Evolutionary conservation across 1,140 invertebrate species (phyloP).

Genomic region (Neodiprion virginianus): DNA sequence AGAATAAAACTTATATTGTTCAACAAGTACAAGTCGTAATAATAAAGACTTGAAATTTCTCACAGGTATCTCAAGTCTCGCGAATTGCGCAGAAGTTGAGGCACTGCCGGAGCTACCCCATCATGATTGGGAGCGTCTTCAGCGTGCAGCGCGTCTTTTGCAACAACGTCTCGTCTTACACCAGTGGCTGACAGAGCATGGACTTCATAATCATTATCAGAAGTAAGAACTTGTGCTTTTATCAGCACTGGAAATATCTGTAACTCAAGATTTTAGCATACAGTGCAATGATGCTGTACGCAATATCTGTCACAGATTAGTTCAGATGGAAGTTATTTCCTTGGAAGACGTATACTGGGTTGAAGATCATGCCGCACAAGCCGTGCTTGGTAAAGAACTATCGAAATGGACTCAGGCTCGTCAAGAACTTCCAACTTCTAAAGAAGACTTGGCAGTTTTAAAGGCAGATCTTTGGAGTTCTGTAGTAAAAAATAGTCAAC

Average conservation of each 20-base stretch:
- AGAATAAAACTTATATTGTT: background rate
- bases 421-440: constrained; percentile 79
- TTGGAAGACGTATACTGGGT: constrained; percentile 89
- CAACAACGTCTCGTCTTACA: constrained; percentile 82
- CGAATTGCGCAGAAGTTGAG: constrained; percentile 74
- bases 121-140: constrained; percentile 80
- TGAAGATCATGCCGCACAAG: constrained; percentile 77
- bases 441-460: constrained; percentile 75
- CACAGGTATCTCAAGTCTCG: constrained; percentile 81
- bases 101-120: constrained; percentile 77
- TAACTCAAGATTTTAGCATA: background rate
- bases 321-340: constrained; percentile 81
- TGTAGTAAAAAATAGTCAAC: constrained; percentile 85
- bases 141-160: constrained; percentile 75
- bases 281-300: too few species aligned
- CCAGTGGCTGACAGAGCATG: constrained; percentile 79
- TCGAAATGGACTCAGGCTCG: constrained; percentile 78
- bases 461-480: constrained; percentile 87
- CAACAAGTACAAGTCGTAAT: too few species aligned
- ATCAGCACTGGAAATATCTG: background rate
- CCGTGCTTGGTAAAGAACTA: constrained; percentile 80
- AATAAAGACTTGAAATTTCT: constrained; percentile 28
- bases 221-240: constrained; percentile 59
- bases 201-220: constrained; percentile 77
- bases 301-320: constrained; percentile 63